Evolutionary conservation across 2,113 vertebrate species (phyloP), one percentile per base, ranked within the genome.

Genomic region (Ceratotherium simum): DNA sequence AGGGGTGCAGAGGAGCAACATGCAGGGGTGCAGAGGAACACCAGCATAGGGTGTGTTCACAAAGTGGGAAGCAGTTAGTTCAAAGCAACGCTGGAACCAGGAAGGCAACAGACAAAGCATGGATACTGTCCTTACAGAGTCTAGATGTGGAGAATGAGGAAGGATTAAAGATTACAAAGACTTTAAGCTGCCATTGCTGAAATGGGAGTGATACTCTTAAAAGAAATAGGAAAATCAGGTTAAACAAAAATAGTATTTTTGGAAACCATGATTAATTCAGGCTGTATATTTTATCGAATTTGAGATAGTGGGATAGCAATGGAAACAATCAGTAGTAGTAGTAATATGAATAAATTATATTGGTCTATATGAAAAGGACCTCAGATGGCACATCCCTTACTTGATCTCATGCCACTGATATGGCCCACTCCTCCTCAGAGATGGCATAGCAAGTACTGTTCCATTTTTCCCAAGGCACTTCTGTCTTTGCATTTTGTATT

Each of bases 221-320:
- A 60, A 84, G 23, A 56, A 95, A 65, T 1, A 65, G 64, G 46
- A 91, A 95, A 83, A 70, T 31, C 8, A n/a, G 36, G 13, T 42
- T n/a, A 85, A 91, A 82, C 20, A n/a, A 76, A 97, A 83, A 33
- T n/a, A 76, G n/a, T 62, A n/a, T 25, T 90, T 90, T 48, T 29
- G 2, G 27, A 97, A 95, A 90, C 64, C 6, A 29, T 65, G 62
- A 72, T 51, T 36, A 90, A 80, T 46, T 58, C 10, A 48, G 29
- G 58, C 80, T 84, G n/a, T 17, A 9, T 10, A 29, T 60, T 42
- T 42, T 46, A 46, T 1, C 60, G 51, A 87, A 92, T 70, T 21
- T 51, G 31, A 85, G 20, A 23, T 87, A 80, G 17, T 89, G 5
- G 4, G 33, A 90, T 18, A 80, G 27, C 79, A 78, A 70, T 7